A percentile compares a stretch with the other conserved stretches of the same genome.
phyloP scores from a whole-genome alignment of 2,888 invertebrate genomes.

The Metopia argyrocephala region DNA sequence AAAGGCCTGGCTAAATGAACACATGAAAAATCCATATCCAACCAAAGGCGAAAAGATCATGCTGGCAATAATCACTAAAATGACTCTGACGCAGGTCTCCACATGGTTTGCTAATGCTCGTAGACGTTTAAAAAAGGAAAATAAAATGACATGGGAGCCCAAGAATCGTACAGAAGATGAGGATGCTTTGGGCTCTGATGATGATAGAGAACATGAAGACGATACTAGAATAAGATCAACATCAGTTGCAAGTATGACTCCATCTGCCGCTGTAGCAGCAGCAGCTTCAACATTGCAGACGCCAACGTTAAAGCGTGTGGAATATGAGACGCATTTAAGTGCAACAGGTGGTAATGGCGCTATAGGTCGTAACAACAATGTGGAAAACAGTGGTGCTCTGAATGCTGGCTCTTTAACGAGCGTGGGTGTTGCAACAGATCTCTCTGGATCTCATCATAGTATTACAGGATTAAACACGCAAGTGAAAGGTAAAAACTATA shows the following conservation, averaged over 20 bases:
- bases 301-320: constrained; percentile 48
- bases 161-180: constrained; percentile 94
- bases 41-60: constrained; percentile 98
- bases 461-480: constrained; percentile 57
- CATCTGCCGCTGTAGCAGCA: constrained; percentile 15
- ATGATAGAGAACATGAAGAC: constrained; percentile 84
- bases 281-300: constrained; percentile 24
- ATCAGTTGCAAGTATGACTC: constrained; percentile 41
- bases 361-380: constrained; percentile 55
- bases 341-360: constrained; percentile 65
- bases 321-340: constrained; percentile 59
- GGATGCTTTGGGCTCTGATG: constrained; percentile 88
- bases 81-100: constrained; percentile 96
- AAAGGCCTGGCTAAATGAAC: constrained; percentile 98
- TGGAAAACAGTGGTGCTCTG: constrained; percentile 45
- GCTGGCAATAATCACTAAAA: constrained; percentile 96
- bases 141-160: constrained; percentile 98
- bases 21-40: constrained; percentile 97
- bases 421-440: constrained; percentile 64
- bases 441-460: constrained; percentile 58
- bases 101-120: constrained; percentile 99
- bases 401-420: constrained; percentile 36
- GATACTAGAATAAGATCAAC: constrained; percentile 50
- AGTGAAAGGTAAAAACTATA: constrained; percentile 58
- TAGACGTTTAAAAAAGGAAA: constrained; percentile 95